These are phyloP conservation scores for Aphelenchoides besseyi DNA, from an alignment of 1,140 invertebrate species.

Conservation along the genomic window DNA sequence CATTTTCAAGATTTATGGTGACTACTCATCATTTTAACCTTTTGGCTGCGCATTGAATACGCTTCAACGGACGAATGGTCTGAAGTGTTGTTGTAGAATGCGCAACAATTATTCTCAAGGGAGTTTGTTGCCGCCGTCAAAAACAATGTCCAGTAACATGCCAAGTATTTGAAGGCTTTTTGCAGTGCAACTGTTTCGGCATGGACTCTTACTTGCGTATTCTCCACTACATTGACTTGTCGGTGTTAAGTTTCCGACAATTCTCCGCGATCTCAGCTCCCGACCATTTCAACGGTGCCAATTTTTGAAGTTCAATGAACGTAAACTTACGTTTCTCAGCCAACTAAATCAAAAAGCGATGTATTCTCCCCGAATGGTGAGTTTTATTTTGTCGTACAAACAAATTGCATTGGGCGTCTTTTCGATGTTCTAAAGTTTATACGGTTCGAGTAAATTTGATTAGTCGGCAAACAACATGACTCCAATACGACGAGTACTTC, in stretches of 20 bases:
- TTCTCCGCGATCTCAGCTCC: too few relatives aligned
- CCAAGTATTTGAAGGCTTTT: not conserved
- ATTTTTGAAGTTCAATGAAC: not conserved
- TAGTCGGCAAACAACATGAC: slow-evolving; percentile 1
- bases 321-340: not conserved
- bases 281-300: too few relatives aligned
- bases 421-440: not conserved
- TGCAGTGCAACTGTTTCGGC: not conserved
- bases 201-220: not conserved
- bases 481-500: too few relatives aligned
- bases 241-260: slow-evolving; percentile 2
- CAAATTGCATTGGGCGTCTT: not conserved
- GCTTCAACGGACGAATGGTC: not conserved
- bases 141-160: not conserved
- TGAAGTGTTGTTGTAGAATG: too few relatives aligned
- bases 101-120: not conserved
- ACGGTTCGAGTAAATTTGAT: not conserved
- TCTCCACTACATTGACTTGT: not conserved
- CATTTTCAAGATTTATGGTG: not conserved
- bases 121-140: not conserved
- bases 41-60: not conserved
- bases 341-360: not conserved
- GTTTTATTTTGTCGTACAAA: not conserved
- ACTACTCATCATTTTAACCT: not conserved
- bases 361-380: slow-evolving; percentile 10